Conservation (phyloP, 2,797 vertebrate genomes). For the Enteromius fasciolatus region DNA sequence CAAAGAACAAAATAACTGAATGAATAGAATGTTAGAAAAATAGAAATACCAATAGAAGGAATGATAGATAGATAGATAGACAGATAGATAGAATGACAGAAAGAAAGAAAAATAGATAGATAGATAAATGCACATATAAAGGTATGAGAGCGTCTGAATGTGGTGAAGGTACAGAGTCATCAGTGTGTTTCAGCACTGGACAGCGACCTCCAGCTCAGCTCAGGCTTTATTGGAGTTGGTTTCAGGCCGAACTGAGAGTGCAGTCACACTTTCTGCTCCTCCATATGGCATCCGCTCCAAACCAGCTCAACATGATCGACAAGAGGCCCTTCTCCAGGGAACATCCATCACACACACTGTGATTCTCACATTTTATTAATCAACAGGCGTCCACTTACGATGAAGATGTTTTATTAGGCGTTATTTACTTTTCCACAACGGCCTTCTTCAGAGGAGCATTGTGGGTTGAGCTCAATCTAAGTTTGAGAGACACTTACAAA, state of each 20-base stretch:
- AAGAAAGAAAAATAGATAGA: background rate
- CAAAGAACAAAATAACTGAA: background rate
- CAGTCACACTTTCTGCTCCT: background rate
- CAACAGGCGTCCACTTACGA: conserved; percentile 35
- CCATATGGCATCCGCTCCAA: background rate
- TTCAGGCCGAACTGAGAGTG: background rate
- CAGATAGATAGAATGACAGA: background rate
- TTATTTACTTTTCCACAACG: conserved; percentile 18
- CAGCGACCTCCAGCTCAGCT: conserved; percentile 1
- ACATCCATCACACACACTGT: background rate
- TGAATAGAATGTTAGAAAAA: background rate
- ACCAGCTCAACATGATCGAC: conserved; percentile 2
- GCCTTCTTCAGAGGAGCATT: background rate
- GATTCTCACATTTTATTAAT: conserved; percentile 27
- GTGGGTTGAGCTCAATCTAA: background rate
- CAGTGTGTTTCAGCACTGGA: conserved; percentile 36
- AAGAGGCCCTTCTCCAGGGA: background rate
- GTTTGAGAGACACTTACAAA: background rate
- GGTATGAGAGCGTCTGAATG: background rate
- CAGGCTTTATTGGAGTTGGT: background rate
- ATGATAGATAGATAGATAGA: background rate
- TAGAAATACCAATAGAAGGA: background rate
- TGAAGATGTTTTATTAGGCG: conserved; percentile 16
- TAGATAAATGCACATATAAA: background rate
- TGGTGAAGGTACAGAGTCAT: background rate